Evolutionary conservation across 2,797 vertebrate genomes (phyloP), one percentile per base, ranked within the genome.

Genomic region (Phoeniculus purpureus): DNA sequence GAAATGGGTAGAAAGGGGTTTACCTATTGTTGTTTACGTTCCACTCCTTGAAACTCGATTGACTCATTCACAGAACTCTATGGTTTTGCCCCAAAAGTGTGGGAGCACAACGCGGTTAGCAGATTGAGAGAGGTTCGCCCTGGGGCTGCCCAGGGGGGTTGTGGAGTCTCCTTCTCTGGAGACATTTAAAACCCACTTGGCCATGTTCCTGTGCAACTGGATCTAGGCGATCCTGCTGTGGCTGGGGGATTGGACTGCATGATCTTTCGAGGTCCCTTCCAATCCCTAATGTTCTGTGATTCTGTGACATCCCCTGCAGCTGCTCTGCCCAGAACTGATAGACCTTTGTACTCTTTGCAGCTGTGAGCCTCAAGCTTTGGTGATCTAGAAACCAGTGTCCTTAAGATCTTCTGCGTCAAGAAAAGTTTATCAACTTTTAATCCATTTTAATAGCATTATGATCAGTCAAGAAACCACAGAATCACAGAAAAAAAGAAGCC

Each of bases 1-100:
- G 14, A 61, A 43, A 62, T 8, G 26, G 19, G 12, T 27, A 79
- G 45, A 29, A 37, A 29, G 10, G 4, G 4, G 0, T 17, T 32
- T 32, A 47, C 19, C 7, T 23, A 5, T 12, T 29, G 51, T 25
- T 16, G 11, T 10, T 10, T 14, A 2, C 9, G 15, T 62, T 48
- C 4, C 81, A 18, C 40, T 59, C 14, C n/a, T 40, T 34, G 13
- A 67, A 15, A 12, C 6, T 70, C 7, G 7, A 8, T 31, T 1
- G 4, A 1, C 9, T 67, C 15, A 8, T n/a, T 54, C 5, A 4
- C 5, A 5, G 21, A 31, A 31, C 21, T 37, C 3, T 3, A 2
- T 9, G 27, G 2, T 32, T 55, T 54, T 55, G 22, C 20, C 37
- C 51, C n/a, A 17, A 3, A 73, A 59, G 4, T 7, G 2, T 1